Conservation (phyloP, 2,888 invertebrate genomes). For the Hoplodrina blanda region DNA sequence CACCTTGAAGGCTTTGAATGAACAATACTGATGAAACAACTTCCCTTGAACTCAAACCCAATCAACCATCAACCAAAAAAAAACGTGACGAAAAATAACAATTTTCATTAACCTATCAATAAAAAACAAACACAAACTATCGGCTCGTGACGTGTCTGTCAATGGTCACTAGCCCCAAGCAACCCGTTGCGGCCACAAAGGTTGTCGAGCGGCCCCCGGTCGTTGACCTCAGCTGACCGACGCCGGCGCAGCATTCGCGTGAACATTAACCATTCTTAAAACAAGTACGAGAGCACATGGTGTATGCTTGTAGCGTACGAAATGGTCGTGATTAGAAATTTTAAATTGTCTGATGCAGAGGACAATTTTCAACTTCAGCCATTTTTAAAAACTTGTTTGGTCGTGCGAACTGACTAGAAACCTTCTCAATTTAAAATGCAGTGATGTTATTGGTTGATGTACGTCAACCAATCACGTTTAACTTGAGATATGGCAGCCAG, state of each 20-base stretch:
- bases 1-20: background rate
- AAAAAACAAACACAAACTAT: slow-evolving; percentile 7
- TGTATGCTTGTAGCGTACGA: slow-evolving; percentile 32
- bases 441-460: background rate
- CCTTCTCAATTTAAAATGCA: background rate
- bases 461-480: background rate
- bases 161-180: slow-evolving; percentile 70
- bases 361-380: background rate
- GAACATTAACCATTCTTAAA: slow-evolving; percentile 65
- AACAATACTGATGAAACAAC: background rate
- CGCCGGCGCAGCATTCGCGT: slow-evolving; percentile 84
- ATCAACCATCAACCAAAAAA: slow-evolving; percentile 12
- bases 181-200: slow-evolving; percentile 83
- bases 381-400: background rate
- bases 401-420: background rate
- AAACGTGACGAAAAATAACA: slow-evolving; percentile 5
- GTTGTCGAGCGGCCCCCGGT: slow-evolving; percentile 83
- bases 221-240: slow-evolving; percentile 84
- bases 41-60: slow-evolving; percentile 11
- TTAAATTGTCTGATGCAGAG: background rate
- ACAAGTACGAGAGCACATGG: slow-evolving; percentile 55
- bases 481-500: too few species aligned
- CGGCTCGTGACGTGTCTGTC: slow-evolving; percentile 70
- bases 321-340: slow-evolving; percentile 9
- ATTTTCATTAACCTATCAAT: slow-evolving; percentile 6